Percentiles rank a stretch among this genome's conserved stretches.
Evolutionary conservation across 2,888 invertebrate species (phyloP).

Genomic region (Lydus trimaculatus): DNA sequence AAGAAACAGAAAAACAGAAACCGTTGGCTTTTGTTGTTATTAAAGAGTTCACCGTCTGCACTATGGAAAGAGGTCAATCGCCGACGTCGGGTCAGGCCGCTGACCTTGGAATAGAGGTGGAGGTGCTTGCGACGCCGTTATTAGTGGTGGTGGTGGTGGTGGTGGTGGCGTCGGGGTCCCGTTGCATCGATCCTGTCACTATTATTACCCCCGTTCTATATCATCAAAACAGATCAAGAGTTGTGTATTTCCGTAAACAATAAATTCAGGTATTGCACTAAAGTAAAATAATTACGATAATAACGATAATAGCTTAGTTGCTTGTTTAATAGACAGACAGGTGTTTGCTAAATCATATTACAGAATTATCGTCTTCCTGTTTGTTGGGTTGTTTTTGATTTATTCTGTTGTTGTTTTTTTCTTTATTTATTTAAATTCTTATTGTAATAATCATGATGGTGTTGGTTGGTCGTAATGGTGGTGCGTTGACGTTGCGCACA

Average conservation of each 20-base stretch:
- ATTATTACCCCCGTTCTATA: slow-evolving; percentile 6
- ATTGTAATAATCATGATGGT: background rate
- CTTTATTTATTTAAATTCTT: background rate
- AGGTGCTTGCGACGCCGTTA: slow-evolving; percentile 19
- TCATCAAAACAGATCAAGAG: slow-evolving; percentile 14
- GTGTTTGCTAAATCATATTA: background rate
- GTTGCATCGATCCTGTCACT: slow-evolving; percentile 23
- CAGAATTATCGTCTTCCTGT: background rate
- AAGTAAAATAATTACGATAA: background rate
- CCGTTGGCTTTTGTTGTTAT: background rate
- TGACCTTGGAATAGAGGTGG: slow-evolving; percentile 49
- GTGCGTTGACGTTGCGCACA: slow-evolving; percentile 30
- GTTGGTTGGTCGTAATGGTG: background rate
- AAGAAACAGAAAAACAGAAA: background rate
- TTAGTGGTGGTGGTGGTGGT: slow-evolving; percentile 16
- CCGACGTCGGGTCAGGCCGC: slow-evolving; percentile 55
- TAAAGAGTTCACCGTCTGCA: slow-evolving; percentile 43
- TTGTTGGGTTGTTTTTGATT: too few species aligned
- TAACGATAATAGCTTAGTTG: background rate
- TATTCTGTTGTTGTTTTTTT: too few species aligned
- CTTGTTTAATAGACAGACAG: background rate
- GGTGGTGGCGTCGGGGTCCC: slow-evolving; percentile 34
- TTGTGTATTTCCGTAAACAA: slow-evolving; percentile 17
- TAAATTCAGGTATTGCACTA: too few species aligned
- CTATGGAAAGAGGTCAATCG: slow-evolving; percentile 54